Evolutionary conservation across 2,797 vertebrate species (phyloP).

Genomic region (Manis crassicaudata): DNA sequence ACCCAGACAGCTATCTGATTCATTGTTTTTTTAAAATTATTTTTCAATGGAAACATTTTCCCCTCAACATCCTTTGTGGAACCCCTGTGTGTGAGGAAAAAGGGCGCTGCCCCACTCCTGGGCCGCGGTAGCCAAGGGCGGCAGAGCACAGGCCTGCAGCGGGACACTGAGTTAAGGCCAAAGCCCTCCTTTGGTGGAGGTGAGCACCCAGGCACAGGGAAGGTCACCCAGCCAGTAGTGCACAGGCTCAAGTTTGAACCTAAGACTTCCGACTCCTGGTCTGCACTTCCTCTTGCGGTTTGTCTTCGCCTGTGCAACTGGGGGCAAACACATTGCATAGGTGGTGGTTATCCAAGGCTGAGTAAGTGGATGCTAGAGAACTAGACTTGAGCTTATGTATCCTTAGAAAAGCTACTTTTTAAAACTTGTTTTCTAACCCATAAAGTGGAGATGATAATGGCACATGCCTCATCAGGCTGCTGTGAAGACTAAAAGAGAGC

Average conservation of each 20-base stretch:
- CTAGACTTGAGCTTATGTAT: background rate
- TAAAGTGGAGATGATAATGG: background rate
- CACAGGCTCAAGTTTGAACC: background rate
- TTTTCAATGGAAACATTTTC: background rate
- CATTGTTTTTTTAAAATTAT: background rate
- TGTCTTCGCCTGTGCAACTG: accelerated
- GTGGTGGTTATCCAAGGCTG: background rate
- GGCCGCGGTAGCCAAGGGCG: background rate
- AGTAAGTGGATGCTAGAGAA: background rate
- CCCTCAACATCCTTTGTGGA: background rate
- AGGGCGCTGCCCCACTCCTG: background rate
- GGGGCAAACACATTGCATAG: background rate
- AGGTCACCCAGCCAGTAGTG: background rate
- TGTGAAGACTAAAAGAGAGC: background rate
- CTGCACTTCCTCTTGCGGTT: background rate
- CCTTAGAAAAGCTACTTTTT: background rate
- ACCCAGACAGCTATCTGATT: background rate
- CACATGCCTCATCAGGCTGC: background rate
- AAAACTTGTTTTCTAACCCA: background rate
- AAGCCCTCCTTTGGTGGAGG: background rate
- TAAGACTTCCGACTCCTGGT: background rate
- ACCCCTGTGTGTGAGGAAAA: background rate
- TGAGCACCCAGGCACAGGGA: background rate
- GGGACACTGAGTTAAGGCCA: background rate
- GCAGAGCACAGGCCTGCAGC: background rate